Percentiles rank a stretch among this genome's conserved stretches.
phyloP scores from a whole-genome alignment of 2,797 vertebrate species.

The Gambusia yucatana region DNA sequence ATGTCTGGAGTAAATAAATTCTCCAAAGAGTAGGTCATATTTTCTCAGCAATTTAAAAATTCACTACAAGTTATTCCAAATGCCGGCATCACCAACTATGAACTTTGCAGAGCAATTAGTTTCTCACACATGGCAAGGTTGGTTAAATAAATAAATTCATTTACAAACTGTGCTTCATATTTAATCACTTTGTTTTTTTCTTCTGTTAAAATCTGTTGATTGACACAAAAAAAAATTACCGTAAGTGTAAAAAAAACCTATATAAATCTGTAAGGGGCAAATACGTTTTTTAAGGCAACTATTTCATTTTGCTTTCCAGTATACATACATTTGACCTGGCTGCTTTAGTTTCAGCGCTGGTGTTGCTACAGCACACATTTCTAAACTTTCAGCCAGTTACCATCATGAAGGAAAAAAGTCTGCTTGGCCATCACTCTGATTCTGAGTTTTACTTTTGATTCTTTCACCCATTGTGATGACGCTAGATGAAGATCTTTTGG shows the following conservation, averaged over 20 bases:
- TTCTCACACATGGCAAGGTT: not conserved
- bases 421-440: conserved; percentile 20
- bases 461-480: conserved; percentile 27
- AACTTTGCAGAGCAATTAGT: not conserved
- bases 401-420: not conserved
- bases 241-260: not conserved
- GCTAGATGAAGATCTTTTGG: conserved; percentile 30
- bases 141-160: not conserved
- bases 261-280: not conserved
- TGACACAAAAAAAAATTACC: not conserved
- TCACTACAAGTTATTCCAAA: not conserved
- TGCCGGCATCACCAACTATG: not conserved
- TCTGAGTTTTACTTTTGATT: conserved; percentile 45
- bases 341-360: conserved; percentile 65
- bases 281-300: not conserved
- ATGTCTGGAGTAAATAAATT: not conserved
- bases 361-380: conserved; percentile 74
- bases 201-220: not conserved
- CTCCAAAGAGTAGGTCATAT: not conserved
- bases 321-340: conserved; percentile 47
- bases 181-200: not conserved
- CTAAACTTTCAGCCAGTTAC: conserved; percentile 48
- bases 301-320: conserved; percentile 32
- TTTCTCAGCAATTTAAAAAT: not conserved
- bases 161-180: not conserved